A percentile compares a stretch with the other conserved stretches of the same genome.
Conservation (phyloP, 2,113 vertebrate genomes). For the Trematomus loennbergii region DNA sequence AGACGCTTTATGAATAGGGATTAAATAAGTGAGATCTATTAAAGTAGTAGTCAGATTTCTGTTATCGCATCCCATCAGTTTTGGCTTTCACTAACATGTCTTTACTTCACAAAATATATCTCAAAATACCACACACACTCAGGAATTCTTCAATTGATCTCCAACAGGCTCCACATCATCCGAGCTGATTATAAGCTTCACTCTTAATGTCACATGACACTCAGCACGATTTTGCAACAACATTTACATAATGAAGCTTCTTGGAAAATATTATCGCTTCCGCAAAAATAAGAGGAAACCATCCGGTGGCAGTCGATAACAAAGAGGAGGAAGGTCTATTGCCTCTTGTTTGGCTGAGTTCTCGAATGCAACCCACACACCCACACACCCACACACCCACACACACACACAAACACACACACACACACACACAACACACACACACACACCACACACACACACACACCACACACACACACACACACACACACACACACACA, state of each 20-base stretch:
- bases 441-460: conserved; percentile 5
- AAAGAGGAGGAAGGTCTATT: conserved; percentile 41
- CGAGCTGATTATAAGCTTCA: conserved; percentile 13
- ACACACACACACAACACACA: too few relatives aligned
- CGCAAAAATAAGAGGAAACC: conserved; percentile 64
- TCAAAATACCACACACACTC: conserved; percentile 1
- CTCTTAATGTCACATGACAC: conserved; percentile 47
- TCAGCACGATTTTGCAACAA: conserved; percentile 47
- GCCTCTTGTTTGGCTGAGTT: conserved; percentile 52
- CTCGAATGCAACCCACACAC: too few relatives aligned
- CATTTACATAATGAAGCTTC: conserved; percentile 58
- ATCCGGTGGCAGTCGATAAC: conserved; percentile 27
- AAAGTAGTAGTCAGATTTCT: background rate
- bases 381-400: conserved; percentile 11
- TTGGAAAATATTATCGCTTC: conserved; percentile 71
- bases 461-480: conserved; percentile 6
- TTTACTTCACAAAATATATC: background rate
- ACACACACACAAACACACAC: background rate
- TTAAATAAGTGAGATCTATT: background rate
- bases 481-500: background rate
- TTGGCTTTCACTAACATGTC: background rate
- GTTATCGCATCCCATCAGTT: background rate
- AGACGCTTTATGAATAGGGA: too few relatives aligned
- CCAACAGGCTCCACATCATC: background rate
- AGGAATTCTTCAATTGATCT: background rate